Percentiles rank a stretch among this genome's conserved stretches.
Conservation (phyloP, 2,797 vertebrate species). For the Phrynocephalus vlangalii region DNA sequence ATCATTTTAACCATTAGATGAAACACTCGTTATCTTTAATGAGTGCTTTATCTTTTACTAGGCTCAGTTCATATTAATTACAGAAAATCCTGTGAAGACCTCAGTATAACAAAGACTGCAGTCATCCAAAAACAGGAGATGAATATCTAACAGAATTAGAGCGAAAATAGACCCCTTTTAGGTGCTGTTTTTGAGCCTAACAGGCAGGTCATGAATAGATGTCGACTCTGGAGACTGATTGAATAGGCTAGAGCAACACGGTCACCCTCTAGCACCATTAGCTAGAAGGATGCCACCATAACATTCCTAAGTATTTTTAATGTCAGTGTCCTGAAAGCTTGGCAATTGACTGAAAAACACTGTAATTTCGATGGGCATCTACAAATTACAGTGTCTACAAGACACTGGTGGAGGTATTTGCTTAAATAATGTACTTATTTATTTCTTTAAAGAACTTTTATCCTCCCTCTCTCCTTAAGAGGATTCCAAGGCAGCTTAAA, state of each 20-base stretch:
- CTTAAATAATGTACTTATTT: no score
- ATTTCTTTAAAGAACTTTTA: no score
- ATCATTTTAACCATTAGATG: no score
- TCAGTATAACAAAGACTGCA: no score
- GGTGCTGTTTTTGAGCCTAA: background rate
- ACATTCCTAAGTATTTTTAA: background rate
- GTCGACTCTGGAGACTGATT: background rate
- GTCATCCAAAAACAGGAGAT: background rate
- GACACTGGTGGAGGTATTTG: background rate
- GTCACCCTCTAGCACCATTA: background rate
- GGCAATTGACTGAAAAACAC: background rate
- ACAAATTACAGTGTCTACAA: background rate
- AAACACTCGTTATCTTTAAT: background rate
- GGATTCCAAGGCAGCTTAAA: no score
- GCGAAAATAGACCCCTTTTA: background rate
- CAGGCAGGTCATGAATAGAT: background rate
- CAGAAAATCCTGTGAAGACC: constrained; percentile 46
- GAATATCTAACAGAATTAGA: background rate
- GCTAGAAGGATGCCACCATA: background rate
- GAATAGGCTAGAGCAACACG: background rate
- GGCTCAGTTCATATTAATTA: constrained; percentile 50
- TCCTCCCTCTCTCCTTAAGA: no score
- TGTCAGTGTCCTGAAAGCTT: background rate
- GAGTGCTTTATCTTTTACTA: constrained; percentile 23
- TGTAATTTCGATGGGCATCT: background rate